Percentiles rank a stretch among this genome's conserved stretches.
These are phyloP conservation scores for Biston betularia DNA, from an alignment of 2,888 invertebrate genomes.

Conservation along the genomic window DNA sequence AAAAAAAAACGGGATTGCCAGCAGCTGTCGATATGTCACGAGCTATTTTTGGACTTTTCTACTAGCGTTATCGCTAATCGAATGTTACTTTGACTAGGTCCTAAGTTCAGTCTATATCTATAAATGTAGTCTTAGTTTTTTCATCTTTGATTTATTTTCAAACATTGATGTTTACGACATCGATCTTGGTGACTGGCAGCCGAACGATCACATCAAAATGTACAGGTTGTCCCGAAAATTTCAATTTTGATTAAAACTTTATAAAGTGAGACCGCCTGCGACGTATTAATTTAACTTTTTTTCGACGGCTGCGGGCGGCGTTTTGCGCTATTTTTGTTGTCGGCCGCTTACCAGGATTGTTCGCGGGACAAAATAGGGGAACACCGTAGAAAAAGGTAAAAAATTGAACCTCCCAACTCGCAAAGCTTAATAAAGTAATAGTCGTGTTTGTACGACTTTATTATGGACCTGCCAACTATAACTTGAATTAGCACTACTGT, in stretches of 20 bases:
- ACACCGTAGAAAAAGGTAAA: constrained; percentile 2
- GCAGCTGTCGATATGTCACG: no score
- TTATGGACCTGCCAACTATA: neutral
- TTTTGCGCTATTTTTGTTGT: constrained; percentile 31
- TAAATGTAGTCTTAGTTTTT: no score
- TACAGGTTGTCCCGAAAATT: constrained; percentile 50
- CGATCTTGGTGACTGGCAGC: neutral
- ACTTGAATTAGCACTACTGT: neutral
- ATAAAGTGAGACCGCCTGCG: constrained; percentile 50
- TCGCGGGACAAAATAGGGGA: constrained; percentile 15
- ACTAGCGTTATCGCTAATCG: no score
- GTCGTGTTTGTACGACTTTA: constrained; percentile 19
- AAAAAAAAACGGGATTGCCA: no score
- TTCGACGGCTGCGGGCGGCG: constrained; percentile 44
- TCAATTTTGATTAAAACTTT: constrained; percentile 69
- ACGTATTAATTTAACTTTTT: constrained; percentile 70
- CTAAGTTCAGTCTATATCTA: no score
- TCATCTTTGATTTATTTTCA: no score
- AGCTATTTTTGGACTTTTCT: no score
- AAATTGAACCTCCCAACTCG: constrained; percentile 4
- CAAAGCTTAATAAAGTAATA: neutral
- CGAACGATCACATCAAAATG: constrained; percentile 16
- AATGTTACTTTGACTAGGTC: no score
- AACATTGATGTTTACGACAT: neutral
- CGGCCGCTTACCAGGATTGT: constrained; percentile 31